A percentile compares a stretch with the other conserved stretches of the same genome.
Conservation (phyloP, 2,113 vertebrate genomes). For the Melanocharis versteri region DNA sequence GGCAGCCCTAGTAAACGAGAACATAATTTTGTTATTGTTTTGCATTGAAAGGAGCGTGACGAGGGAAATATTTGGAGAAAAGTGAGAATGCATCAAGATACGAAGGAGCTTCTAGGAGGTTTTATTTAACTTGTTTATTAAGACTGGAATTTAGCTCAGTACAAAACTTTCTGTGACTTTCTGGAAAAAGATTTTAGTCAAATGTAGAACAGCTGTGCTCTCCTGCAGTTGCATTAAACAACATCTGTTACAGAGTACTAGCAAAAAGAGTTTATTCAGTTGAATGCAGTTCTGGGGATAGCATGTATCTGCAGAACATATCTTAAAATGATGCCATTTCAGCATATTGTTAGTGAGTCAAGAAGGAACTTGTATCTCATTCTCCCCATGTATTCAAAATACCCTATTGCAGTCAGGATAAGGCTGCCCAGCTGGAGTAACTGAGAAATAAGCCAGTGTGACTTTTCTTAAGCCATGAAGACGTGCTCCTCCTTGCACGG, state of each 20-base stretch:
- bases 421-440: neutral
- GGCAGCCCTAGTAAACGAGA: neutral
- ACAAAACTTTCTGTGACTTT: slow-evolving; percentile 44
- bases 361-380: neutral
- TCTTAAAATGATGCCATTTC: neutral
- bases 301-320: neutral
- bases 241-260: neutral
- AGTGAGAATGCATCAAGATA: neutral
- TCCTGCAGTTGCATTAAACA: neutral
- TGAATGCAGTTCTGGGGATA: neutral
- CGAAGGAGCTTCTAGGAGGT: neutral
- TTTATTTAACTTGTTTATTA: slow-evolving; percentile 62
- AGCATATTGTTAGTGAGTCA: neutral
- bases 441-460: neutral
- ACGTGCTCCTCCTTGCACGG: neutral
- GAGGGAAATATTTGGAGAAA: slow-evolving; percentile 5
- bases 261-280: neutral
- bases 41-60: neutral
- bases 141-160: slow-evolving; percentile 29
- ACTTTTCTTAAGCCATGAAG: neutral
- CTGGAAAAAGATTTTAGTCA: slow-evolving; percentile 44
- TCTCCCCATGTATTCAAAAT: neutral
- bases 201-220: slow-evolving; percentile 57
- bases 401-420: neutral
- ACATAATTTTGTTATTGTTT: neutral